Base-by-base conservation (phyloP, 1,140 invertebrate genomes). In the Cydia amplana region DNA sequence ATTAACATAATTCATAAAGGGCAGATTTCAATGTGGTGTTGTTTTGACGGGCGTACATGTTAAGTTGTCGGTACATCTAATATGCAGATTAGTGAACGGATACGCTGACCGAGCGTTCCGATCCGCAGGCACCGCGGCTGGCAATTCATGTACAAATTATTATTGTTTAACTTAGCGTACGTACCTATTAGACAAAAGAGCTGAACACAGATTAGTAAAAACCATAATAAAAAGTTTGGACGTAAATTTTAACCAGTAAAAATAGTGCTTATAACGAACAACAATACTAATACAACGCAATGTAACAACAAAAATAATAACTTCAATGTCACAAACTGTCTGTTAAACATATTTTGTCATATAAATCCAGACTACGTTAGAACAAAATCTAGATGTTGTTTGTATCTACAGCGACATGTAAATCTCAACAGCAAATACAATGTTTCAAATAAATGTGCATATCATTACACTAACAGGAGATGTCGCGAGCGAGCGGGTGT, bases 381-480 rank as follows among this genome's bases (percentile, higher is more conserved):
- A 70, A 70, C 14, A 20, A 40, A 70, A 70, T 36, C 65, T 70
- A 70, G 65, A 70, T 70, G 18, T 36, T 43, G 32, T 36, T 36
- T 67, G 32, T 36, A 67, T 36, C 16, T 70, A 36, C 32, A 40
- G 32, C 65, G 36, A n/a, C 65, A 70, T 51, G 46, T 73, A 73
- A 73, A 73, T 73, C 32, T 70, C 65, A 70, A 70, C 65, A 32
- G 55, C 40, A 74, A 36, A 75, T 72, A 40, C 65, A 81, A 83
- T 79, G 81, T 83, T 86, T 84, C 75, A 89, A 90, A 90, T 90
- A 89, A 91, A 93, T 88, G 89, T 90, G 88, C 91, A 91, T 93
- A 90, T 91, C 89, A 92, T 91, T 91, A 90, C 81, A 84, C 82
- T 88, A 86, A 88, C 89, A 88, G 87, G 88, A 84, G 80, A 77